Evolutionary conservation across 2,113 vertebrate genomes (phyloP).

Genomic region (Gobio gobio): DNA sequence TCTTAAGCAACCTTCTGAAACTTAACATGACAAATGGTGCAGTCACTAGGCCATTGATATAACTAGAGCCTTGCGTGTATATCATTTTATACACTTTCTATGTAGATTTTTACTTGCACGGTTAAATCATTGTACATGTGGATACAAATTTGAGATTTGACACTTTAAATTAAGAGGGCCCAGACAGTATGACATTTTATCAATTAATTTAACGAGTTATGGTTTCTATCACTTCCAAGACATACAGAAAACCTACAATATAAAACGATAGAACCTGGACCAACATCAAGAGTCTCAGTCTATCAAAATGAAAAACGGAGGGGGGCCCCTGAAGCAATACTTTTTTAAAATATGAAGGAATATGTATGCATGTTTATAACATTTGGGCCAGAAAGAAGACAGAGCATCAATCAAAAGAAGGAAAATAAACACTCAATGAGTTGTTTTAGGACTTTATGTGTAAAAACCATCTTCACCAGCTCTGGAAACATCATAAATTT

Average conservation of each 20-base stretch:
- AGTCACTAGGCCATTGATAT: background rate
- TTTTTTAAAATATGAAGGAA: background rate
- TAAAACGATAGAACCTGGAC: background rate
- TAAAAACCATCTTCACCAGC: slow-evolving; percentile 20
- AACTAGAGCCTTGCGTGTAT: background rate
- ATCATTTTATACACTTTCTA: background rate
- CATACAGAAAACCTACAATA: background rate
- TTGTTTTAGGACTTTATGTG: slow-evolving; percentile 21
- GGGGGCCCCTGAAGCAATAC: background rate
- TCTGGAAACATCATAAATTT: slow-evolving; percentile 8
- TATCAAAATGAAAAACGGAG: background rate
- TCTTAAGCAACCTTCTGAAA: background rate
- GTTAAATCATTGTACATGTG: slow-evolving; percentile 6
- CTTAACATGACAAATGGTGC: background rate
- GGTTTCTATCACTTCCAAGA: background rate
- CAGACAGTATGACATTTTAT: background rate
- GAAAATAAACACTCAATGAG: slow-evolving; percentile 11
- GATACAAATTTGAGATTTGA: background rate
- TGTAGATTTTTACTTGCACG: background rate
- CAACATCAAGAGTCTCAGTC: background rate
- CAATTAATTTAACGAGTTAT: background rate
- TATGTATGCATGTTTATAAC: slow-evolving; percentile 17
- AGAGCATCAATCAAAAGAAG: slow-evolving; percentile 6
- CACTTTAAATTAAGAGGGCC: background rate
- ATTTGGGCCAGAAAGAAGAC: background rate